Evolutionary conservation across 2,797 vertebrate species (phyloP).

Genomic region (Falco peregrinus): DNA sequence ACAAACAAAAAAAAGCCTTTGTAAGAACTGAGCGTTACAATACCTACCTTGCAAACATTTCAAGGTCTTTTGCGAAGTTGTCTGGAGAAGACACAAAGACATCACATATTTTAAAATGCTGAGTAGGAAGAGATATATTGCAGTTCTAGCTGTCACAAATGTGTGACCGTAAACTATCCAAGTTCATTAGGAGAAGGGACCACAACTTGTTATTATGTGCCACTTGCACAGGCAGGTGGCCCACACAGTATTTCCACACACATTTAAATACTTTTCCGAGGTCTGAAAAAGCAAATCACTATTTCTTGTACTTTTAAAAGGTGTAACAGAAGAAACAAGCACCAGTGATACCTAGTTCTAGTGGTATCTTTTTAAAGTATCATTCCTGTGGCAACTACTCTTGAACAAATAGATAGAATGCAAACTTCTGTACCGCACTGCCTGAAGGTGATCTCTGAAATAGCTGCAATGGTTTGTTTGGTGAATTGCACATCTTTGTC

Average conservation of each 20-base stretch:
- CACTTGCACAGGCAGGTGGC: not conserved
- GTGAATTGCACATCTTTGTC: constrained; percentile 80
- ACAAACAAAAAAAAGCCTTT: not conserved
- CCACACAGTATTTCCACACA: not conserved
- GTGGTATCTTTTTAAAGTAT: not conserved
- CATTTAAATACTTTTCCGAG: not conserved
- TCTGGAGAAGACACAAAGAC: constrained; percentile 78
- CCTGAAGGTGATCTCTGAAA: constrained; percentile 88
- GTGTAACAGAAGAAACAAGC: rapidly evolving
- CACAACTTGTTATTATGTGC: rapidly evolving
- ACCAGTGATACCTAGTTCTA: not conserved
- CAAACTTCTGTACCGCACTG: constrained; percentile 83
- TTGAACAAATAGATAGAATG: not conserved
- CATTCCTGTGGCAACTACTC: not conserved
- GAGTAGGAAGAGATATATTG: not conserved
- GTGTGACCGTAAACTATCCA: not conserved
- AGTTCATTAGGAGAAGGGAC: not conserved
- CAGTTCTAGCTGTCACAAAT: not conserved
- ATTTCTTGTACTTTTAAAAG: not conserved
- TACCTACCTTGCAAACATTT: constrained; percentile 92
- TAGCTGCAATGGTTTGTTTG: constrained; percentile 84
- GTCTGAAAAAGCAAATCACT: not conserved
- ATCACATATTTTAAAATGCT: not conserved
- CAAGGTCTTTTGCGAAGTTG: constrained; percentile 90
- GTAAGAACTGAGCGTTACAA: not conserved